Base-by-base conservation (phyloP, 2,797 vertebrate genomes). In the Dallia pectoralis region DNA sequence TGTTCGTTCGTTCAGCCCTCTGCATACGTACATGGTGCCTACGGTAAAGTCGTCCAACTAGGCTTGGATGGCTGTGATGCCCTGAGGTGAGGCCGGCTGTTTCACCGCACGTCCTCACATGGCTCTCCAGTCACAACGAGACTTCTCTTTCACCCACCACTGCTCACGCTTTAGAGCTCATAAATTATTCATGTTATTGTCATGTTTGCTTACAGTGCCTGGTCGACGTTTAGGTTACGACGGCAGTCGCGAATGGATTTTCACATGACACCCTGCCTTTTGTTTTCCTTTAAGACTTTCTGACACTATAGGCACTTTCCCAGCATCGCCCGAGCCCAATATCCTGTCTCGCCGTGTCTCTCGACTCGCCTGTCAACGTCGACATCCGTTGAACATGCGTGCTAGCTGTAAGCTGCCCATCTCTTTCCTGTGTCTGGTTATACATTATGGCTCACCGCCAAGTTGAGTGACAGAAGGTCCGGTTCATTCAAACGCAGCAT, bases 121-220 rank as follows among this genome's bases (percentile, higher is more conserved):
- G 67, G 65, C 33, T 61, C 47, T 33, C 4, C 59, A 69, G 25
- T 65, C 49, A 69, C 40, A 27, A 67, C 66, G 59, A 71, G 76
- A 71, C 65, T 9, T 56, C 30, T 64, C 49, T 72, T 73, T 71
- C 67, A 73, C 74, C 77, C 59, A 27, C 56, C 73, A 61, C 22
- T 77, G 65, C 67, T 4, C 30, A 27, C 33, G 19, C 25, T 79
- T 80, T 72, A 74, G 71, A 76, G 59, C 67, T 77, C 53, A 76
- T 78, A 64, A 65, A 48, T 74, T 74, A 78, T 77, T 78, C 72
- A 78, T 63, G 71, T 69, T 59, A 63, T 72, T 70, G 77, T 75
- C 67, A 61, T 75, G 75, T 74, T 78, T 63, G 49, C 66, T 79
- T 62, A 32, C 71, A 22, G 29, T 14, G 63, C 64, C 64, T 48